Evolutionary conservation across 2,113 vertebrate species (phyloP).

Genomic region (Litocranius walleri): DNA sequence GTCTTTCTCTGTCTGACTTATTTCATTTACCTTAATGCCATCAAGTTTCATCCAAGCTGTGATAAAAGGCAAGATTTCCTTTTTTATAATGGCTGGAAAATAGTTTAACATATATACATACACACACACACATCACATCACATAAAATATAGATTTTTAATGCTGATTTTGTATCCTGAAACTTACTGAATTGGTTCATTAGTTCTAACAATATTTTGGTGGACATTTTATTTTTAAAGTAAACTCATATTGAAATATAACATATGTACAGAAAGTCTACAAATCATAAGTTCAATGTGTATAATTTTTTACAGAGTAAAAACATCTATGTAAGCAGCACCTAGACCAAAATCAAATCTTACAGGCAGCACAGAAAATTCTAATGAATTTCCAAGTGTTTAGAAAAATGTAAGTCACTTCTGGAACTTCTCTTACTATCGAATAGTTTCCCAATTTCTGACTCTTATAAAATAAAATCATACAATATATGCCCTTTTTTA

Average conservation of each 20-base stretch:
- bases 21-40: neutral
- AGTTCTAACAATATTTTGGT: neutral
- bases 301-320: neutral
- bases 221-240: neutral
- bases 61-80: neutral
- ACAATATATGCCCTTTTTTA: neutral
- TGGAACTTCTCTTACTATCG: neutral
- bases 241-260: neutral
- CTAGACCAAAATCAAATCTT: neutral
- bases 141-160: neutral
- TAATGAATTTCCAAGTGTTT: neutral
- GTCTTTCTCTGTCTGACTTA: neutral
- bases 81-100: neutral
- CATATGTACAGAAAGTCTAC: neutral
- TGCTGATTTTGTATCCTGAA: neutral
- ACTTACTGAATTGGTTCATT: neutral
- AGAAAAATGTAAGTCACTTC: neutral
- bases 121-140: neutral
- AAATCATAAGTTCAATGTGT: neutral
- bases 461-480: neutral
- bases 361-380: neutral
- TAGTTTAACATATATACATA: neutral
- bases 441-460: neutral
- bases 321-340: neutral
- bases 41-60: neutral